Percentiles rank a stretch among this genome's conserved stretches.
Evolutionary conservation across 1,140 invertebrate species (phyloP).

Genomic region (Battus philenor): DNA sequence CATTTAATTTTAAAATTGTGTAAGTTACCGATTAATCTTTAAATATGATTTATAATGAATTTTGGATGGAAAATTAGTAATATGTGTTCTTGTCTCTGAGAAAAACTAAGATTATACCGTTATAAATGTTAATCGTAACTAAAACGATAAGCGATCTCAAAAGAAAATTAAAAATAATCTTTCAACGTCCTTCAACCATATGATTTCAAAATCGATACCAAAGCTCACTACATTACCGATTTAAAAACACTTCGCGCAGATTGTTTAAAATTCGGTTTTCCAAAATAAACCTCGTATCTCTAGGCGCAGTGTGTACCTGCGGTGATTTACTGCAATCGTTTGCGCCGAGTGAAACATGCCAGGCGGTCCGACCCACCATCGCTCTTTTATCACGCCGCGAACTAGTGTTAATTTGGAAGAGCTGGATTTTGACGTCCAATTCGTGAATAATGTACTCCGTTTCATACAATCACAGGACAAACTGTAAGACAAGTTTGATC

Average conservation of each 20-base stretch:
- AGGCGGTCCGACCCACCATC: constrained; percentile 29
- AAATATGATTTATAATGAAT: too few relatives aligned
- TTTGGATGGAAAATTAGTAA: too few relatives aligned
- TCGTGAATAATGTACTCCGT: too few relatives aligned
- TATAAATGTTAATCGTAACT: too few relatives aligned
- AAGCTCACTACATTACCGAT: constrained; percentile 19
- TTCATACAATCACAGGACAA: too few relatives aligned
- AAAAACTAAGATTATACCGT: too few relatives aligned
- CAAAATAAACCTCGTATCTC: constrained; percentile 38
- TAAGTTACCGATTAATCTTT: too few relatives aligned
- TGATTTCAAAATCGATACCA: not conserved
- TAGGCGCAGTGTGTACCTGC: constrained; percentile 28
- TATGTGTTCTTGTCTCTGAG: too few relatives aligned
- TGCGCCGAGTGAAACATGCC: constrained; percentile 50
- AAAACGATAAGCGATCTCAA: too few relatives aligned
- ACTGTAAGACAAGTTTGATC: too few relatives aligned
- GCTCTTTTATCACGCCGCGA: constrained; percentile 18
- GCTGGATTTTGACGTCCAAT: not conserved
- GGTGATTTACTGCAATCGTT: constrained; percentile 52
- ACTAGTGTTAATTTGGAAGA: not conserved
- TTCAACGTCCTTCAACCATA: not conserved
- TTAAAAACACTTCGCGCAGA: constrained; percentile 23
- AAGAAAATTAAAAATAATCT: too few relatives aligned
- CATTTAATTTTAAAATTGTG: too few relatives aligned
- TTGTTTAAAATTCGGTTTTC: constrained; percentile 35